A percentile compares a stretch with the other conserved stretches of the same genome.
These are phyloP conservation scores for Chrysotoxum bicinctum DNA, from an alignment of 2,888 invertebrate genomes.

Conservation along the genomic window DNA sequence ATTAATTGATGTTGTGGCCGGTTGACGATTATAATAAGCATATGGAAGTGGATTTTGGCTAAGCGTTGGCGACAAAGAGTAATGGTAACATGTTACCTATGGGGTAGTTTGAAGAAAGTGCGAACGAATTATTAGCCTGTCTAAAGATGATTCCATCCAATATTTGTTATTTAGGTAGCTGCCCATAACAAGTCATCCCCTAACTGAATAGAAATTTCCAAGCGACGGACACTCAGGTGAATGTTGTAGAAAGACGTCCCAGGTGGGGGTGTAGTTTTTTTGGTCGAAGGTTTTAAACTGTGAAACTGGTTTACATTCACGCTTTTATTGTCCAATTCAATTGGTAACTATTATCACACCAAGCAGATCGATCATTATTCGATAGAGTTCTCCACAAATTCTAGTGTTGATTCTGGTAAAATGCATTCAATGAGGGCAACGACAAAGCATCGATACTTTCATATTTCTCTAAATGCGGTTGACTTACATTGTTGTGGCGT, in stretches of 20 bases:
- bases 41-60: too few species aligned
- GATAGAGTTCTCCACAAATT: conserved; percentile 46
- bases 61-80: conserved; percentile 25
- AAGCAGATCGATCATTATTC: conserved; percentile 41
- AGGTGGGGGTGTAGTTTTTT: too few species aligned
- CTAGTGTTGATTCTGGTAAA: conserved; percentile 5
- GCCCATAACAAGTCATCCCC: too few species aligned
- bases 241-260: too few species aligned
- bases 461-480: too few species aligned
- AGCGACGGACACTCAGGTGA: too few species aligned
- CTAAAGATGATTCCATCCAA: conserved; percentile 81
- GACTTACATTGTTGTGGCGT: too few species aligned
- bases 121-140: conserved; percentile 78
- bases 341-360: conserved; percentile 61
- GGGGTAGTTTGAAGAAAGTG: conserved; percentile 43
- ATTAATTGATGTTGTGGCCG: too few species aligned
- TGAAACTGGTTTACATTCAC: conserved; percentile 35
- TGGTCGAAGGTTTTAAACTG: conserved; percentile 30
- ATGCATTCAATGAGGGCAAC: conserved; percentile 34
- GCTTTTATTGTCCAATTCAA: conserved; percentile 47
- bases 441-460: too few species aligned
- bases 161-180: conserved; percentile 79
- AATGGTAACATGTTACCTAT: conserved; percentile 7
- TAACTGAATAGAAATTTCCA: too few species aligned
- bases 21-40: too few species aligned